Base-by-base conservation (phyloP, 2,888 invertebrate genomes). In the Harpalus rufipes region DNA sequence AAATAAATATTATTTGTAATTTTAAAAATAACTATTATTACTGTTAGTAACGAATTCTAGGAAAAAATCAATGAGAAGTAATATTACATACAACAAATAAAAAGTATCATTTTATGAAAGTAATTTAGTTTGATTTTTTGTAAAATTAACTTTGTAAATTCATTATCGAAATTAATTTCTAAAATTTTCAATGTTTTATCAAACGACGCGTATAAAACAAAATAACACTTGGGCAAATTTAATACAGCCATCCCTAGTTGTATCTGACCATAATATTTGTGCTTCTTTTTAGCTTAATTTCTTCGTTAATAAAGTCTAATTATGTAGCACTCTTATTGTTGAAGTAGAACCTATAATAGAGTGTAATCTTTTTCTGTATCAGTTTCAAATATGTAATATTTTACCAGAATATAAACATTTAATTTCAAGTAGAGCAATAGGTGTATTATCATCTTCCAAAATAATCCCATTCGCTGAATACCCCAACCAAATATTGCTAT, bases 401-500 rank as follows among this genome's bases (percentile, higher is more conserved):
- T 68, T 68, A 39, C 68, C 68, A 7, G 32, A 10, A 39, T 32
- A 68, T 32, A 39, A 2, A 39, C 68, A 68, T 39, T 68, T 68
- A 68, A 68, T 68, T 68, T 68, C 68, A n/a, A 68, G 1, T 25
- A 68, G n/a, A 1, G 32, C 68, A 12, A 14, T 39, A 12, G 68
- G 32, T n/a, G 6, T 12, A n/a, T 39, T 14, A n/a, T n/a, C n/a
- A 1, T 68, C 68, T 39, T 3, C 32, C 8, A 68, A 8, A 39
- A 68, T 39, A n/a, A 68, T 32, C 0, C 68, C 39, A 39, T 68
- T 39, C 12, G 68, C 12, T 68, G 68, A 68, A n/a, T n/a, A 25
- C 32, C 32, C 68, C 3, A 68, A 7, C 68, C 32, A 68, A 7
- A n/a, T 25, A 68, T 68, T 68, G 7, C 39, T 68, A 10, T 68